Conservation (phyloP, 2,888 invertebrate genomes). For the Himalopsyche anomala region DNA sequence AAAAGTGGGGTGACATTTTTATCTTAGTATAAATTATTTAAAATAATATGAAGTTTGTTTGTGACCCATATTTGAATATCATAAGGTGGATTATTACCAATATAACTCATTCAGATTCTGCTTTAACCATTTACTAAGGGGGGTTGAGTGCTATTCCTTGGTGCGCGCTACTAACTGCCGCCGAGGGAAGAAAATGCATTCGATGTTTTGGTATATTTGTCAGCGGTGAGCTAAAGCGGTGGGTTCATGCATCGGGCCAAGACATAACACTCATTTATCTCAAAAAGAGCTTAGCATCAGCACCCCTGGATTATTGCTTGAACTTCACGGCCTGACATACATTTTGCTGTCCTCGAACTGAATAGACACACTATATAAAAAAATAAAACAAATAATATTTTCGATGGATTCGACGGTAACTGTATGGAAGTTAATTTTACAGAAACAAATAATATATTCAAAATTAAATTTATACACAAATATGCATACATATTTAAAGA, state of each 20-base stretch:
- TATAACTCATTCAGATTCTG: background rate
- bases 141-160: background rate
- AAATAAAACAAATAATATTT: too few relatives aligned
- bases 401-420: too few relatives aligned
- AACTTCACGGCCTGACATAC: background rate
- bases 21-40: too few relatives aligned
- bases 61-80: background rate
- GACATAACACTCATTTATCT: constrained; percentile 48
- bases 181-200: constrained; percentile 52
- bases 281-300: constrained; percentile 17
- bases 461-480: too few relatives aligned
- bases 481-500: too few relatives aligned
- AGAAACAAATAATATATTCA: too few relatives aligned
- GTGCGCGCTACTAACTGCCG: background rate
- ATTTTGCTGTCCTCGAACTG: too few relatives aligned
- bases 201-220: constrained; percentile 61
- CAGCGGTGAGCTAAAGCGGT: constrained; percentile 46
- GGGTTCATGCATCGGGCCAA: constrained; percentile 28
- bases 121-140: background rate
- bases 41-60: background rate
- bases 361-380: too few relatives aligned
- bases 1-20: too few relatives aligned
- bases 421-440: too few relatives aligned
- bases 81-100: background rate
- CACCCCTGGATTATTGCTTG: constrained; percentile 19